phyloP scores from a whole-genome alignment of 2,113 vertebrate species.

The Stomatorhinus ivindoensis region DNA sequence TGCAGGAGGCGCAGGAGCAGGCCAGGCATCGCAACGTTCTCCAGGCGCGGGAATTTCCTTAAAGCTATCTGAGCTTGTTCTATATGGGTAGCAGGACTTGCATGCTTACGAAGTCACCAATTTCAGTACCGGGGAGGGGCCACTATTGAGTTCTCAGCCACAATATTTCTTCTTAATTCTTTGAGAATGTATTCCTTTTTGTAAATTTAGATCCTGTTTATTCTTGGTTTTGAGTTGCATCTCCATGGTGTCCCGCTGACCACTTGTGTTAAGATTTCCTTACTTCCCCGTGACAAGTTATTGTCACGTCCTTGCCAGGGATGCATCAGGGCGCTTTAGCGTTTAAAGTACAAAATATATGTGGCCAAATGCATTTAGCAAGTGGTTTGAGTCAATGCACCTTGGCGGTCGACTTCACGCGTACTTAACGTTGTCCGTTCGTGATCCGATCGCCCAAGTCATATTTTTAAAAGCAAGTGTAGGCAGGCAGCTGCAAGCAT shows the following conservation, averaged over 20 bases:
- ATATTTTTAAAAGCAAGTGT: not conserved
- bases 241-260: not conserved
- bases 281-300: not conserved
- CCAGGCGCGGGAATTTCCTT: constrained; percentile 27
- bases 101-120: not conserved
- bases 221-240: not conserved
- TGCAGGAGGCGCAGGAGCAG: not conserved
- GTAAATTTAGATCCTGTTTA: not conserved
- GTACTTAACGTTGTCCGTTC: not conserved
- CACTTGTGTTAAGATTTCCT: not conserved
- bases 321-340: not conserved
- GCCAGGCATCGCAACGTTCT: not conserved
- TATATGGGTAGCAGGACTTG: not conserved
- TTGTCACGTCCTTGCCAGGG: not conserved
- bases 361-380: not conserved
- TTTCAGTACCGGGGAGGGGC: not conserved
- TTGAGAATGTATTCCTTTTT: not conserved
- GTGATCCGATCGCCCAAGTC: not conserved
- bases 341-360: not conserved
- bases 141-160: not conserved
- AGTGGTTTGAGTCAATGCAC: not conserved
- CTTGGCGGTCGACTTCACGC: not conserved
- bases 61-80: not conserved
- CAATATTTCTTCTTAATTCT: not conserved
- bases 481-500: not conserved